phyloP scores from a whole-genome alignment of 2,113 vertebrate genomes.

The Propithecus coquereli region DNA sequence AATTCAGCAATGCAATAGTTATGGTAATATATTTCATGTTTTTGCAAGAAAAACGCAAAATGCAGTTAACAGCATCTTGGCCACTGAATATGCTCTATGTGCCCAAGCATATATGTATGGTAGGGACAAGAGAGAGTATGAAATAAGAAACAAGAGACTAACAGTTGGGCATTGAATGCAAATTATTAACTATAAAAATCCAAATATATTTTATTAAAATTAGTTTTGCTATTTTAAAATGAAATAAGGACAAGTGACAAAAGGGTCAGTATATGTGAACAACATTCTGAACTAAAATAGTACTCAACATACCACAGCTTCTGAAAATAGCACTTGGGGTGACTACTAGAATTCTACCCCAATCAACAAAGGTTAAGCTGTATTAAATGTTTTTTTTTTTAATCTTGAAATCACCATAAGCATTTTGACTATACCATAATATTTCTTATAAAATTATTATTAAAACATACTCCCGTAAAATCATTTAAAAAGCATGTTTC shows the following conservation, averaged over 20 bases:
- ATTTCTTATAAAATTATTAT: not conserved
- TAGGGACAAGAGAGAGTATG: not conserved
- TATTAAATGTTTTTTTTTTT: not conserved
- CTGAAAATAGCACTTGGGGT: not conserved
- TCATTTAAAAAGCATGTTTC: not conserved
- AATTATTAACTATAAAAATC: not conserved
- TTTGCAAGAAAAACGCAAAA: not conserved
- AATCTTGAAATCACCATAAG: not conserved
- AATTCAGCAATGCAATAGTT: not conserved
- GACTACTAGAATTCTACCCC: not conserved
- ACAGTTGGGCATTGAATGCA: not conserved
- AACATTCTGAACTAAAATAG: not conserved
- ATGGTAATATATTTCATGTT: not conserved
- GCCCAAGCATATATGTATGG: not conserved
- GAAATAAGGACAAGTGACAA: conserved; percentile 4
- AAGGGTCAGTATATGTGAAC: not conserved
- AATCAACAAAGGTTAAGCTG: not conserved
- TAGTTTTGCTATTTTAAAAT: not conserved
- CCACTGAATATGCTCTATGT: not conserved
- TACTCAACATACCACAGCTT: not conserved
- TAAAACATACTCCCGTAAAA: not conserved
- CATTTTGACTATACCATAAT: not conserved
- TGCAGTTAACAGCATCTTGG: not conserved
- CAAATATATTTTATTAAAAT: conserved; percentile 8
- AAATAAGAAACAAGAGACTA: not conserved